Evolutionary conservation across 2,113 vertebrate species (phyloP), one percentile per base, ranked within the genome.

Genomic region (Sinocyclocheilus anophthalmus): DNA sequence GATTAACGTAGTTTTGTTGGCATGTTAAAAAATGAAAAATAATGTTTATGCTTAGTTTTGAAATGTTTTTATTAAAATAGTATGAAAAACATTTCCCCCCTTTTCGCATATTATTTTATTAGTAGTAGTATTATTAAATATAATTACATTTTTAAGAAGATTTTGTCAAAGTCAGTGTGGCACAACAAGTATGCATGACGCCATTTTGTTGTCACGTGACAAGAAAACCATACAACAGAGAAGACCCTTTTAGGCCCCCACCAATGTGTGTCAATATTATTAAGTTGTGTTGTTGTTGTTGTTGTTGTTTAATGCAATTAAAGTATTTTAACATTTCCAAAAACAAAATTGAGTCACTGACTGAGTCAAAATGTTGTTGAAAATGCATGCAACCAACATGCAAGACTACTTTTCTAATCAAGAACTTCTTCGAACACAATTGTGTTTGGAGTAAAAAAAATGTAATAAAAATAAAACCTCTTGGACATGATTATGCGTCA

Each of bases 171-270:
- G 67, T 1, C 33, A 39, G 67, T 10, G 16, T 37, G 33, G 9
- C 33, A 4, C 9, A 72, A 72, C 10, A 20, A 72, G 69, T 72
- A 39, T 22, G 37, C 3, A 39, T 9, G 69, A 72, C 5, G 69
- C 33, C 69, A 72, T 72, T 72, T 72, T 42, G 37, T 22, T 37
- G 37, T 42, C 69, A 72, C 11, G 69, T 72, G 69, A 72, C 33
- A 11, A 72, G 9, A 72, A 67, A 67, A 67, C 13, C 5, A 14
- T 55, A 20, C 57, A 59, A 37, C 13, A 18, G 65, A 39, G 18
- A 72, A 11, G 33, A 72, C 33, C 69, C 33, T 9, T 72, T 39
- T 72, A 39, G 69, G 37, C 69, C 18, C 69, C 69, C 69, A 42
- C 18, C 18, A 39, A 33, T 69, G 6, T 33, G 3, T 39, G 39